A percentile compares a stretch with the other conserved stretches of the same genome.
phyloP scores from a whole-genome alignment of 2,797 vertebrate species.

The Pangasius sanitwongsei region DNA sequence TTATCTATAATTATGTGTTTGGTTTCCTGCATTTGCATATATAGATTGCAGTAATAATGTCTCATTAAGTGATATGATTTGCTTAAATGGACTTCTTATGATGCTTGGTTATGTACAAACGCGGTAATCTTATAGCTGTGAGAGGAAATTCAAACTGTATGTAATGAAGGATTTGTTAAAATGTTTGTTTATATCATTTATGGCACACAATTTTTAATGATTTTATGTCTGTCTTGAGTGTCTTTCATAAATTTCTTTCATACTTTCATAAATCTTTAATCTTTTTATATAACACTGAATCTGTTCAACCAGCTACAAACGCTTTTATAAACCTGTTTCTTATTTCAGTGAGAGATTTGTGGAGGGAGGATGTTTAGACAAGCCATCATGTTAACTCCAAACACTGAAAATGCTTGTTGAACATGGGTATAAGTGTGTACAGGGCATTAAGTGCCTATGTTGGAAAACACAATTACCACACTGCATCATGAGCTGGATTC shows the following conservation, averaged over 20 bases:
- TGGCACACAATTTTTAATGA: neutral
- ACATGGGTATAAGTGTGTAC: conserved; percentile 1
- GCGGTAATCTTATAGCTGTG: conserved; percentile 5
- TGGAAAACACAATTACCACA: conserved; percentile 12
- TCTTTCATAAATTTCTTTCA: too few relatives aligned
- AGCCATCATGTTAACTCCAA: conserved; percentile 15
- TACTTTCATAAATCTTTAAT: neutral
- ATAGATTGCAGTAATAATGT: conserved; percentile 76
- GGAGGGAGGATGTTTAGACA: conserved; percentile 6
- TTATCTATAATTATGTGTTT: conserved; percentile 75
- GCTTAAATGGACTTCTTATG: conserved; percentile 64
- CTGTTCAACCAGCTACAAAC: neutral
- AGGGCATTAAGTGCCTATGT: neutral
- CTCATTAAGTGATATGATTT: conserved; percentile 79
- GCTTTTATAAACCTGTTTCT: neutral
- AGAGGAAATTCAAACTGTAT: neutral
- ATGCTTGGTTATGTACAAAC: conserved; percentile 56
- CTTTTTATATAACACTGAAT: neutral
- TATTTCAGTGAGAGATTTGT: conserved; percentile 12
- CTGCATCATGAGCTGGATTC: neutral
- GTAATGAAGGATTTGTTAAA: neutral
- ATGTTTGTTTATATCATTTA: neutral
- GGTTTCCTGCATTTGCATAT: conserved; percentile 75
- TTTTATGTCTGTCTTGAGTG: neutral
- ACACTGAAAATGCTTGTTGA: conserved; percentile 17